A percentile compares a stretch with the other conserved stretches of the same genome.
These are phyloP conservation scores for Hexactinellida sp. DNA, from an alignment of 37 sponge, comb jelly and placozoan genomes.

Conservation along the genomic window DNA sequence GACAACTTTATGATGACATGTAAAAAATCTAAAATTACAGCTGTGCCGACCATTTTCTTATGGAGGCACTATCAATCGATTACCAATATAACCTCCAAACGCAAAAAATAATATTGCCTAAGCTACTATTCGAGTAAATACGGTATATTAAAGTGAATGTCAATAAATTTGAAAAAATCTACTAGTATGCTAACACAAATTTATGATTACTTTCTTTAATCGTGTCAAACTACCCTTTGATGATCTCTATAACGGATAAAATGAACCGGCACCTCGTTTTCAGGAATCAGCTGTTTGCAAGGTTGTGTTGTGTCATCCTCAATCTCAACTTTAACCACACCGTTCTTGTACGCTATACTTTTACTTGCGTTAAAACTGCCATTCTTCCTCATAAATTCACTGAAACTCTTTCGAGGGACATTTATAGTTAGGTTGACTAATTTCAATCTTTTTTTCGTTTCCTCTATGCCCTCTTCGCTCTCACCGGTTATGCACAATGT, in stretches of 20 bases:
- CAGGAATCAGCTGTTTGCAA: constrained; percentile 22
- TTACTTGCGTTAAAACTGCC: constrained; percentile 53
- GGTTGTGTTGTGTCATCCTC: constrained; percentile 45
- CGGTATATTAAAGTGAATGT: too few relatives aligned
- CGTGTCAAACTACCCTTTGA: too few relatives aligned
- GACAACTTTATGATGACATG: too few relatives aligned
- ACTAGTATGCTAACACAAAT: too few relatives aligned
- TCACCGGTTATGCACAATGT: constrained; percentile 42
- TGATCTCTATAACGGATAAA: constrained; percentile 45
- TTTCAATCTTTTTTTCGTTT: background rate
- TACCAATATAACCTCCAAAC: too few relatives aligned
- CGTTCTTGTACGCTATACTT: constrained; percentile 56
- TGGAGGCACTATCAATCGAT: too few relatives aligned
- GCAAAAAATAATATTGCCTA: too few relatives aligned
- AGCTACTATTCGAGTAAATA: too few relatives aligned
- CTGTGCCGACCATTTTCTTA: too few relatives aligned
- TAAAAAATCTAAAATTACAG: too few relatives aligned
- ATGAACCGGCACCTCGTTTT: constrained; percentile 52
- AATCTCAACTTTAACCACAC: constrained; percentile 50
- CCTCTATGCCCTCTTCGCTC: constrained; percentile 6
- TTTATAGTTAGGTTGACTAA: background rate
- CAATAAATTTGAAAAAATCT: too few relatives aligned
- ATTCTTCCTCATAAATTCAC: constrained; percentile 44
- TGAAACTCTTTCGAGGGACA: background rate
- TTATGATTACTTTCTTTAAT: too few relatives aligned